Base-by-base conservation (phyloP, 2,797 vertebrate species). In the Poecilia wingei region DNA sequence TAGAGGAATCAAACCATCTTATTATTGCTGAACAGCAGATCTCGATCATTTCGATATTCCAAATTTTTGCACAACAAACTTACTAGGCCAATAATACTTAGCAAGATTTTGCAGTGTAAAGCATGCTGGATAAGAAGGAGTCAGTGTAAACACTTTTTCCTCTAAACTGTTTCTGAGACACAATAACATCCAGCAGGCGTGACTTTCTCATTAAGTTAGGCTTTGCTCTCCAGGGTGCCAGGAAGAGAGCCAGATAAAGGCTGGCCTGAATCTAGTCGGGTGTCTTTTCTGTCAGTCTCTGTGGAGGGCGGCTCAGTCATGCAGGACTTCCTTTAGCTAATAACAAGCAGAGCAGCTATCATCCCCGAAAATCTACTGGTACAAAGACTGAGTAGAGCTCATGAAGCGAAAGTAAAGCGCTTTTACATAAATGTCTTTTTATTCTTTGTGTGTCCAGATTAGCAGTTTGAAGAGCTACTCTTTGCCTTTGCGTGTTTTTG, bases 281-380 rank as follows among this genome's bases (percentile, higher is more conserved):
- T 49, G 61, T 74, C 79, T 79, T 82, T 84, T 86, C 82, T 81
- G 78, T 73, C 20, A 36, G 53, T 77, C 75, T 85, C 86, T 81
- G 87, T 80, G 87, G 90, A 87, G 41, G 88, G 88, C 46, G 72
- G 76, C 81, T 86, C 87, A 83, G 87, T 85, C 91, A 90, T 82
- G 91, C 91, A 77, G 81, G 76, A 87, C 86, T 77, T 20, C 72
- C 76, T 92, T 87, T 71, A 76, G 41, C 76, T 55, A 71, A 80
- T 76, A 79, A 88, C 80, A 85, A 82, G 86, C 77, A 87, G 81
- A 80, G 76, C 80, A 82, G 86, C 74, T 47, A 83, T 79, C 64
- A 83, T 88, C 87, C 76, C 79, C 78, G 12, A 64, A 85, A 77
- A 85, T 43, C 76, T 59, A 61, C 82, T 33, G 72, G 77, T 72